phyloP scores from a whole-genome alignment of 2,797 vertebrate species.

The Semaprochilodus insignis region DNA sequence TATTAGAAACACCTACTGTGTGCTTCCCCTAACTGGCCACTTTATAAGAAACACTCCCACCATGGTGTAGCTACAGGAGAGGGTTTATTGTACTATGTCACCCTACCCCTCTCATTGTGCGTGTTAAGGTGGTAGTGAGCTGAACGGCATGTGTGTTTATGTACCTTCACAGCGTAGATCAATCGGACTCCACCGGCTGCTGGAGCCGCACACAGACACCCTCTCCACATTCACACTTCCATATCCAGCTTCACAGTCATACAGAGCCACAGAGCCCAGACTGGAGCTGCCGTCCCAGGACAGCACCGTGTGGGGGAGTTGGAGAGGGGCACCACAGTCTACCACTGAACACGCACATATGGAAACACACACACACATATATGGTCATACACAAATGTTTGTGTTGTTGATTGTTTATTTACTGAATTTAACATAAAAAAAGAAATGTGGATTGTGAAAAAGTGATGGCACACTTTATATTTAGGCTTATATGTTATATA shows the following conservation, averaged over 20 bases:
- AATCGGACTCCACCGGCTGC: slow-evolving; percentile 70
- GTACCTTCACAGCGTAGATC: slow-evolving; percentile 79
- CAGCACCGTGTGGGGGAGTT: slow-evolving; percentile 66
- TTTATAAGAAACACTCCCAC: background rate
- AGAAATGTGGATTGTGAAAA: no score
- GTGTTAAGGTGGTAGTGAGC: no score
- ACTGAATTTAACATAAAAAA: no score
- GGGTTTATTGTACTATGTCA: no score
- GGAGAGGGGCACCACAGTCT: slow-evolving; percentile 73
- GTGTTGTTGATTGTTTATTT: no score
- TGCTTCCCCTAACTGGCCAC: background rate
- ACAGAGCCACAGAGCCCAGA: slow-evolving; percentile 73
- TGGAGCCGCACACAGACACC: slow-evolving; percentile 68
- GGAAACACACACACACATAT: slow-evolving; percentile 38
- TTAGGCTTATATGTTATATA: no score
- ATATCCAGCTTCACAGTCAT: slow-evolving; percentile 77
- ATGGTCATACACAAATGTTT: background rate
- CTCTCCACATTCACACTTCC: slow-evolving; percentile 59
- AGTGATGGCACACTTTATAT: no score
- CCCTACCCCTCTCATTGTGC: no score
- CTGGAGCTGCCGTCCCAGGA: slow-evolving; percentile 68
- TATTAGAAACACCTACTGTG: background rate
- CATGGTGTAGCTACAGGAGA: no score
- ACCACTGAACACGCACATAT: slow-evolving; percentile 69
- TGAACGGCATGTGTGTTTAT: background rate